Evolutionary conservation across 2,797 vertebrate genomes (phyloP), one percentile per base, ranked within the genome.

Genomic region (Channa striata): DNA sequence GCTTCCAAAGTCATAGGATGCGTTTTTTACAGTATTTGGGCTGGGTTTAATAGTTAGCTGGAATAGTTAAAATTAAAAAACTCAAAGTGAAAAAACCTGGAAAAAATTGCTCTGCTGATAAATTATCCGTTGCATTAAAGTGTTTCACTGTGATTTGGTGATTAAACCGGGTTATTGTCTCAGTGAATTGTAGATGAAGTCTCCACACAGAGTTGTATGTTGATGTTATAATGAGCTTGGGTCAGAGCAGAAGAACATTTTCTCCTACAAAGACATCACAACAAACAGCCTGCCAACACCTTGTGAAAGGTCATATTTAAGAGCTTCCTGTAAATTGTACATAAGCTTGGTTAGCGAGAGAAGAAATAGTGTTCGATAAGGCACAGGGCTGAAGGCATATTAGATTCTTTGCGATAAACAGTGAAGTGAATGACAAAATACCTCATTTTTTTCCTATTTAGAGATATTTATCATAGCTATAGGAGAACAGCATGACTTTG

Each of bases 221-320:
- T 60, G 33, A 68, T 78, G 73, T 78, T 83, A 84, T 82, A 83
- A 85, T 80, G 72, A 84, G 59, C 20, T 14, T 2, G 12, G 75
- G 65, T 84, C 68, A 73, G 58, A 44, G 25, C 54, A 72, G 50
- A 71, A 76, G 47, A 81, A 69, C 65, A 83, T 73, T 16, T 76
- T 62, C 52, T 66, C 72, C 66, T n/a, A 54, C 63, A 76, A 59
- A 74, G 65, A 80, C 64, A 67, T 86, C 67, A 75, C 7, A n/a
- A 66, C 65, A 49, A 72, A 47, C 39, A 59, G 52, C 61, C 48
- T 80, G 74, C 51, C 37, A 62, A 44, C 73, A 71, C 68, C 72
- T 75, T 16, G 39, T 52, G 66, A 67, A 65, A 73, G 72, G 42
- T 73, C 57, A 20, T 74, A 74, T 86, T 81, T 70, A 82, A 77